Evolutionary conservation across 2,888 invertebrate genomes (phyloP).

Genomic region (Sturmia bella): DNA sequence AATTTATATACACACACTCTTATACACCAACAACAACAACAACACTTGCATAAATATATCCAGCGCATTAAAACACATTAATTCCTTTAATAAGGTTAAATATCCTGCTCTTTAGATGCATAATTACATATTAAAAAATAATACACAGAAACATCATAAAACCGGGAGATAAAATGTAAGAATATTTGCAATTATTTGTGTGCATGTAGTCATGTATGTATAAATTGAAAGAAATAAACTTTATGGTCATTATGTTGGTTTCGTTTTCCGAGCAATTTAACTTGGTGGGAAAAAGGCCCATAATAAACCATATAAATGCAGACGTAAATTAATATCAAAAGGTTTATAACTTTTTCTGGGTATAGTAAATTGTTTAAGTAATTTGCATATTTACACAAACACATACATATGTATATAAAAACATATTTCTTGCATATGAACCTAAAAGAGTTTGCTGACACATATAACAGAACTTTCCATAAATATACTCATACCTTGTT

Average conservation of each 20-base stretch:
- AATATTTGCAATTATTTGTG: not conserved
- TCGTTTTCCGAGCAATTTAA: conserved; percentile 46
- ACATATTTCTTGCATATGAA: not conserved
- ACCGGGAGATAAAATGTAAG: too few species aligned
- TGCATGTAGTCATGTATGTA: too few species aligned
- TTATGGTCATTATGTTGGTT: conserved; percentile 51
- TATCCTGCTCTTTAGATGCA: conserved; percentile 10
- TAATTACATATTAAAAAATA: conserved; percentile 8
- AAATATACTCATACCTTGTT: not conserved
- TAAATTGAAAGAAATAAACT: conserved; percentile 30
- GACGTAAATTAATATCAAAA: conserved; percentile 29
- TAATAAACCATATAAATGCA: conserved; percentile 52
- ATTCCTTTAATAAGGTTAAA: conserved; percentile 48
- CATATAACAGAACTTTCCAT: not conserved
- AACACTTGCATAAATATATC: not conserved
- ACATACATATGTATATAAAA: not conserved
- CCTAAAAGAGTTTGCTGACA: not conserved
- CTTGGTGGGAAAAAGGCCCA: conserved; percentile 21
- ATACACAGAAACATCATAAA: not conserved
- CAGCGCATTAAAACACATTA: not conserved
- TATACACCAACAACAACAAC: not conserved
- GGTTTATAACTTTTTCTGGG: conserved; percentile 44
- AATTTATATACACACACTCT: not conserved
- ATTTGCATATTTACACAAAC: not conserved
- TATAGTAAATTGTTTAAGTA: conserved; percentile 20